Conservation (phyloP, 2,797 vertebrate genomes). For the Phaenicophaeus curvirostris region DNA sequence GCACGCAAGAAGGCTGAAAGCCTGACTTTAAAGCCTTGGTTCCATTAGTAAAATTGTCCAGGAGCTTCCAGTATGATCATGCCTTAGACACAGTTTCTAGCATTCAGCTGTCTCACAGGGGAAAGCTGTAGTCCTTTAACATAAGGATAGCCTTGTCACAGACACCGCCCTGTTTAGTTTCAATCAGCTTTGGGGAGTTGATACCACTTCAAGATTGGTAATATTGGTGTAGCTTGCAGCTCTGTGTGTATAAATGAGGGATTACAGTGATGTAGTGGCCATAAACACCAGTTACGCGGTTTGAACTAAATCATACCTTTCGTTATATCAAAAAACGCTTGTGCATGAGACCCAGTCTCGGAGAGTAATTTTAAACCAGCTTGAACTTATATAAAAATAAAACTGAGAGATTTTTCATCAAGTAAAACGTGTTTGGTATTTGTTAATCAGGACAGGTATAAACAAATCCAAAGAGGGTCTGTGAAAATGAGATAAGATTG, state of each 20-base stretch:
- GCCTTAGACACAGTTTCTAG: neutral
- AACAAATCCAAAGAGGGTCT: constrained; percentile 37
- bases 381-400: neutral
- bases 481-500: constrained; percentile 59
- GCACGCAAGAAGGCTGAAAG: neutral
- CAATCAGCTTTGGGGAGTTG: neutral
- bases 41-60: neutral
- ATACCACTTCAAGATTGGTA: neutral
- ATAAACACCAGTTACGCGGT: neutral
- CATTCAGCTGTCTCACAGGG: neutral
- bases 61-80: neutral
- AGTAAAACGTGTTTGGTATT: constrained; percentile 22
- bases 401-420: neutral
- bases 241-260: neutral
- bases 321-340: constrained; percentile 2
- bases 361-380: neutral
- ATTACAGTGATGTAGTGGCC: constrained; percentile 34
- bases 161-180: neutral
- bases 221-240: neutral
- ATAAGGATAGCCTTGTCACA: neutral
- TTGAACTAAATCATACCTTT: constrained; percentile 46
- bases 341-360: neutral
- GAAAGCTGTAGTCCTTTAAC: neutral
- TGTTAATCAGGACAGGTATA: constrained; percentile 28
- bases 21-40: neutral